A percentile compares a stretch with the other conserved stretches of the same genome.
Conservation (phyloP, 2,888 invertebrate genomes). For the Junonia oenone region DNA sequence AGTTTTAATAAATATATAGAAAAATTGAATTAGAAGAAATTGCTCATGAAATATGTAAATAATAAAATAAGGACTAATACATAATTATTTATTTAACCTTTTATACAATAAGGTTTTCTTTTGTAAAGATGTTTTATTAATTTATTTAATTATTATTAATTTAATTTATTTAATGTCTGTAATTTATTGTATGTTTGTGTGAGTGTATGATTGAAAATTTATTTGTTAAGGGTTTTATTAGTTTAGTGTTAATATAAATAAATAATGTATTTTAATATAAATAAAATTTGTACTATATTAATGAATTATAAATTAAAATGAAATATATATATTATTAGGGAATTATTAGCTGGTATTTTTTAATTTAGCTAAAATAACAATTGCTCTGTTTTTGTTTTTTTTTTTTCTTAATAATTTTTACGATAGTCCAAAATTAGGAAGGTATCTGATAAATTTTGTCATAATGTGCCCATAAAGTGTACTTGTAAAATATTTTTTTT, state of each 20-base stretch:
- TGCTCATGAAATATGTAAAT: not conserved
- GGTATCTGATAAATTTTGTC: not conserved
- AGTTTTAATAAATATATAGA: too few species aligned
- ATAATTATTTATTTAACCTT: too few species aligned
- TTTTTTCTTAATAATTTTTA: not conserved
- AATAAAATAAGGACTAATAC: not conserved
- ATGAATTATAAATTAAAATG: too few species aligned
- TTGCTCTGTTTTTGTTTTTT: not conserved
- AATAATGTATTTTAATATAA: not conserved
- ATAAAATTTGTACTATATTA: not conserved
- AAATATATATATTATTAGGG: too few species aligned
- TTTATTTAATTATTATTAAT: not conserved
- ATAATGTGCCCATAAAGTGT: not conserved
- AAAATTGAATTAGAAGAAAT: too few species aligned
- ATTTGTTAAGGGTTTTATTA: not conserved
- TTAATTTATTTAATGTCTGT: conserved; percentile 40
- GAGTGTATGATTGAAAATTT: conserved; percentile 20
- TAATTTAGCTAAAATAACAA: too few species aligned
- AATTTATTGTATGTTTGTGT: conserved; percentile 47
- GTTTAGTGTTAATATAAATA: not conserved
- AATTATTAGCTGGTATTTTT: too few species aligned
- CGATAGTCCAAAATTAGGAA: too few species aligned
- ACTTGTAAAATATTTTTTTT: not conserved
- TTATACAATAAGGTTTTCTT: not conserved
- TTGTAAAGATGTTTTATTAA: conserved; percentile 10